Conservation (phyloP, 2,113 vertebrate species). For the Spermophilus dauricus region DNA sequence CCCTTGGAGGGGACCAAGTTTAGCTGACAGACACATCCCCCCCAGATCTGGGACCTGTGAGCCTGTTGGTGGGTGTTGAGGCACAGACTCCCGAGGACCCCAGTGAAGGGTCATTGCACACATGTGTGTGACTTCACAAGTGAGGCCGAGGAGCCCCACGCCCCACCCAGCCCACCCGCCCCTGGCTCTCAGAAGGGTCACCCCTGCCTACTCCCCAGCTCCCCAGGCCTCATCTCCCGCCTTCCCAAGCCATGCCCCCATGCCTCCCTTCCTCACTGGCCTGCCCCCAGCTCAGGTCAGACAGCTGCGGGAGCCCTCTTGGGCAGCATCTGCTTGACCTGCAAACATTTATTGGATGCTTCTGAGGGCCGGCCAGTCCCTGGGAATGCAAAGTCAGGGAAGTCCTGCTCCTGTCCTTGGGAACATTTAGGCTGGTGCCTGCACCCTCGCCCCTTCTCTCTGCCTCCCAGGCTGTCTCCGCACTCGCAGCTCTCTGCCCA, state of each 20-base stretch:
- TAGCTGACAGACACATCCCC: no score
- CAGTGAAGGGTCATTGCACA: no score
- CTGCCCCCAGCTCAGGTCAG: not conserved
- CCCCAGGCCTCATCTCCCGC: no score
- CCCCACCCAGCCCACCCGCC: no score
- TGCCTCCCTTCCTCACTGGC: not conserved
- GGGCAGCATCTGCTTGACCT: not conserved
- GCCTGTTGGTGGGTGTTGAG: not conserved
- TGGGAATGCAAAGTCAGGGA: not conserved
- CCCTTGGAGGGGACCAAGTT: no score
- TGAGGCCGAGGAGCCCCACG: not conserved
- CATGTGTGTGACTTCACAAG: not conserved
- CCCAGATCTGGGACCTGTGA: not conserved
- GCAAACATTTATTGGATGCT: accelerated
- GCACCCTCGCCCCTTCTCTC: not conserved
- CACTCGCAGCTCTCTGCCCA: not conserved
- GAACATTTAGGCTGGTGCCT: not conserved
- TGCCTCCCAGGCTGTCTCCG: not conserved
- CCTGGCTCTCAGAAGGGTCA: accelerated
- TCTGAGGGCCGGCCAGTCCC: not conserved
- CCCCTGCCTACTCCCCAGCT: not conserved
- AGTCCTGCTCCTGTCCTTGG: not conserved
- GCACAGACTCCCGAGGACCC: not conserved
- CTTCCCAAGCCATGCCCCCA: not conserved
- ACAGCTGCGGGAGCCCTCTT: not conserved